phyloP scores from a whole-genome alignment of 2,113 vertebrate genomes.

The Sprattus sprattus region DNA sequence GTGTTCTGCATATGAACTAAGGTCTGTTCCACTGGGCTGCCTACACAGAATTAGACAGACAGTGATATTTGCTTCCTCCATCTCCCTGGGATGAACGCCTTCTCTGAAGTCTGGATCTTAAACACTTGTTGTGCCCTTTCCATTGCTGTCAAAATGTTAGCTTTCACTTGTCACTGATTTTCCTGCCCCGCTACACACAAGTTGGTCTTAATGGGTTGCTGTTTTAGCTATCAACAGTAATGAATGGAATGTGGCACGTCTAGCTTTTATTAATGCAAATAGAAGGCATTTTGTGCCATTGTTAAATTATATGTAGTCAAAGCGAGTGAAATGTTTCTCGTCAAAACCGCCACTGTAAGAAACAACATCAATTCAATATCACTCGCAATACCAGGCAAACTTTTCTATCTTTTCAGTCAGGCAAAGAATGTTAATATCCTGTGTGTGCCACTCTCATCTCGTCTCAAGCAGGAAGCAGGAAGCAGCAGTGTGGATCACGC shows the following conservation, averaged over 20 bases:
- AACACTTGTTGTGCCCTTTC: slow-evolving; percentile 1
- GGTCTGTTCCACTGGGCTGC: too few species aligned
- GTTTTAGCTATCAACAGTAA: background rate
- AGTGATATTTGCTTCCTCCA: background rate
- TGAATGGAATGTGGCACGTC: background rate
- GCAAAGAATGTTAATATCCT: slow-evolving; percentile 8
- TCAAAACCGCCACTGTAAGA: background rate
- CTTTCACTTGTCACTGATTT: slow-evolving; percentile 11
- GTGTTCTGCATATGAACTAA: too few species aligned
- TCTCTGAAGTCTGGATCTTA: background rate
- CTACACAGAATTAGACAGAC: too few species aligned
- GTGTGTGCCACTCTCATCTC: background rate
- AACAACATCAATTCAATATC: background rate
- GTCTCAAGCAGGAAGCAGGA: background rate
- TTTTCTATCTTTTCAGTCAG: background rate
- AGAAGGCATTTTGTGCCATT: background rate
- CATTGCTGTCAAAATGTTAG: slow-evolving; percentile 31
- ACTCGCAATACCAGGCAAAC: background rate
- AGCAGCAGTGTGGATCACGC: background rate
- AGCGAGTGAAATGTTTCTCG: background rate
- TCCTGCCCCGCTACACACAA: background rate
- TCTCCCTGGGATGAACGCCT: background rate
- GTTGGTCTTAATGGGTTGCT: background rate
- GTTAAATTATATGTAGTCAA: background rate
- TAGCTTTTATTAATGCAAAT: background rate